These are phyloP conservation scores for Alentia gelatinosa DNA, from an alignment of 2,888 invertebrate genomes.

Conservation along the genomic window DNA sequence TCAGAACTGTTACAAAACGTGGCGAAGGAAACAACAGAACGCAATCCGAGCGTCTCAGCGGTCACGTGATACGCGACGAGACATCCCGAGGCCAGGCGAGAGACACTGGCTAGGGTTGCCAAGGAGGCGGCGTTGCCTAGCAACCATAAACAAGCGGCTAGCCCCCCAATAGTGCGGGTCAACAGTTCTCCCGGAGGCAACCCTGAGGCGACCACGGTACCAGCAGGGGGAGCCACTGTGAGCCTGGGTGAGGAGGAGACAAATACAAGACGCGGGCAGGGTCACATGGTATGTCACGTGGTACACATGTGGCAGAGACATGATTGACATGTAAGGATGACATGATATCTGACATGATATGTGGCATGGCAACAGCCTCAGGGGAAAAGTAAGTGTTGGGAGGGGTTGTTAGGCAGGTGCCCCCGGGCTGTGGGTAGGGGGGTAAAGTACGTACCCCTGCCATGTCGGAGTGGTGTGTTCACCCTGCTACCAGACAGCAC, in stretches of 20 bases:
- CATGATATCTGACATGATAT: constrained; percentile 21
- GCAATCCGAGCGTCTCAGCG: not conserved
- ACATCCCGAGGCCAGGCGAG: not conserved
- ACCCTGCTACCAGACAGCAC: too few relatives aligned
- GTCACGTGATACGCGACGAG: not conserved
- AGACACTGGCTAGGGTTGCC: not conserved
- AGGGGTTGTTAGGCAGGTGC: not conserved
- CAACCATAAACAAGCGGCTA: not conserved
- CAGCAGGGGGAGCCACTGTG: not conserved
- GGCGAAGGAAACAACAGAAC: not conserved
- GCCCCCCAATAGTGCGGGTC: not conserved
- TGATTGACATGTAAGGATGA: not conserved
- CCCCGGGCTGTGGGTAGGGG: not conserved
- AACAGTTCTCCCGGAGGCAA: not conserved
- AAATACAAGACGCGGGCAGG: not conserved
- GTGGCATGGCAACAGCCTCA: not conserved
- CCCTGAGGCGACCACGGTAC: too few relatives aligned
- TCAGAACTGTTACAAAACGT: not conserved
- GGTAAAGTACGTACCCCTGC: not conserved
- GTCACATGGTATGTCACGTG: not conserved
- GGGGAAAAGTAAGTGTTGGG: not conserved
- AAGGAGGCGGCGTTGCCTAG: not conserved
- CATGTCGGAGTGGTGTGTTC: too few relatives aligned
- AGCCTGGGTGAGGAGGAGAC: not conserved
- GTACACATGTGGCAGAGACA: not conserved